phyloP scores from a whole-genome alignment of 2,113 vertebrate genomes.

The Myiopsitta monachus region DNA sequence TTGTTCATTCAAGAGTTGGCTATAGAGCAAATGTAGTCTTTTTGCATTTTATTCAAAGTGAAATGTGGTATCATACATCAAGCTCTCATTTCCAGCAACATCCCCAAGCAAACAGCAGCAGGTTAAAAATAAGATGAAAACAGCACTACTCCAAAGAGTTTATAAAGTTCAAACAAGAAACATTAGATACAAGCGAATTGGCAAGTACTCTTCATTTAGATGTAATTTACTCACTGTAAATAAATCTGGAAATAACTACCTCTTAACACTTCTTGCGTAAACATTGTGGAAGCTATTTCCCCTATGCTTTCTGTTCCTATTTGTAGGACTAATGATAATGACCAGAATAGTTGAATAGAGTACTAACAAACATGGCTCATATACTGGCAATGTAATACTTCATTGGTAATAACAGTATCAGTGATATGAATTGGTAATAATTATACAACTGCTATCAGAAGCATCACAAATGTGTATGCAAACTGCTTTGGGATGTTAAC shows the following conservation, averaged over 20 bases:
- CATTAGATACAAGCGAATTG: background rate
- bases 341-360: background rate
- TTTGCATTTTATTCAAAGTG: background rate
- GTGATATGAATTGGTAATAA: background rate
- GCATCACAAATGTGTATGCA: background rate
- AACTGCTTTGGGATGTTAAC: background rate
- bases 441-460: background rate
- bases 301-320: background rate
- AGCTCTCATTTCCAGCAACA: background rate
- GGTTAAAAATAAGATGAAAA: constrained; percentile 14
- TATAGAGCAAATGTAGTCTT: background rate
- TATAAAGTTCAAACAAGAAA: background rate
- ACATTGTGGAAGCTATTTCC: background rate
- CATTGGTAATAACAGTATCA: background rate
- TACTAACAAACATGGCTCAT: background rate
- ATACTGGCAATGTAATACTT: background rate
- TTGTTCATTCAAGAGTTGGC: background rate
- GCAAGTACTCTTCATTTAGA: background rate
- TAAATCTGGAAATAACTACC: background rate
- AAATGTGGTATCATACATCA: background rate
- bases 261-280: background rate
- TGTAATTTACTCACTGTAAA: background rate
- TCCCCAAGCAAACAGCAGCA: background rate
- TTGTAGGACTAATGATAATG: background rate
- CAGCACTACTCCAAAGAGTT: background rate